Conservation (phyloP, 1,140 invertebrate genomes). For the Cecropterus lyciades region DNA sequence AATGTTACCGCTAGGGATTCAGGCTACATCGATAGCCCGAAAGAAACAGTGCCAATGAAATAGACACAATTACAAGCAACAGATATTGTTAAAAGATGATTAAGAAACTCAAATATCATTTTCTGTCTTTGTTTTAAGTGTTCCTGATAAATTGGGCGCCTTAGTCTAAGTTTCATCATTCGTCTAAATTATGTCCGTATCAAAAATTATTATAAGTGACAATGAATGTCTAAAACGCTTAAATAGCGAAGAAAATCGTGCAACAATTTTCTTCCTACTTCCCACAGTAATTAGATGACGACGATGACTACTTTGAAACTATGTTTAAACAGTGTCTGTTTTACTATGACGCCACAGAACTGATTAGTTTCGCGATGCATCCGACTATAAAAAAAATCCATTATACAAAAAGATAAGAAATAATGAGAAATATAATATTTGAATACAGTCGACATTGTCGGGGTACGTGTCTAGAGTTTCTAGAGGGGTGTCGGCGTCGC, state of each 20-base stretch:
- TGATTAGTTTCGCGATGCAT: conserved; percentile 4
- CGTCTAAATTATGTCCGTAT: no score
- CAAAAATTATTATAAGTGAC: no score
- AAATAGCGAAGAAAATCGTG: no score
- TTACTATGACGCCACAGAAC: background rate
- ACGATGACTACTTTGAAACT: no score
- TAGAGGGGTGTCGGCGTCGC: conserved; percentile 64
- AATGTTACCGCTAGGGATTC: conserved; percentile 63
- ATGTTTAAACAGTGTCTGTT: no score
- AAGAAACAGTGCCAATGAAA: background rate
- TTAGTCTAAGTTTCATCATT: no score
- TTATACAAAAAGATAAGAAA: conserved; percentile 40
- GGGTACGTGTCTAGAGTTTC: conserved; percentile 52
- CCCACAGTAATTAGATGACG: no score
- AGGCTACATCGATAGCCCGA: conserved; percentile 44
- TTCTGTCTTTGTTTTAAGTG: no score
- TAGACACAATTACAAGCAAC: background rate
- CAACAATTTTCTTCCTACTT: no score
- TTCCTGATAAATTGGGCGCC: no score
- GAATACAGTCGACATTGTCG: conserved; percentile 53
- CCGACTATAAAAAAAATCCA: conserved; percentile 1
- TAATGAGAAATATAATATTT: conserved; percentile 53
- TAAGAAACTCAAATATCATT: background rate
- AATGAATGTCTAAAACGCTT: no score
- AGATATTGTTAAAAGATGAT: no score